Evolutionary conservation across 2,888 invertebrate genomes (phyloP).

Genomic region (Drosophila parthenogenetica): DNA sequence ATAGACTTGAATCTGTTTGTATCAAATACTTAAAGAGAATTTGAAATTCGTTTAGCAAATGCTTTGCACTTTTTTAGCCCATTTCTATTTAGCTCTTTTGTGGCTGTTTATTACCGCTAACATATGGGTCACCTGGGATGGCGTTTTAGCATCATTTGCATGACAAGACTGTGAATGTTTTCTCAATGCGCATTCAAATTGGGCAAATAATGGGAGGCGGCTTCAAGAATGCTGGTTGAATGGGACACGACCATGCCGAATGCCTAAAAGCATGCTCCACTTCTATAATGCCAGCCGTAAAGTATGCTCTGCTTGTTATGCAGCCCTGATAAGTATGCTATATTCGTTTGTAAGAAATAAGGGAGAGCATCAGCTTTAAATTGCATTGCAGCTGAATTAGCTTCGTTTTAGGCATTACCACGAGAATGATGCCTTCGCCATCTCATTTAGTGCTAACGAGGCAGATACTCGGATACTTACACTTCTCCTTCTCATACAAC

Average conservation of each 20-base stretch:
- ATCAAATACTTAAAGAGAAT: constrained; percentile 18
- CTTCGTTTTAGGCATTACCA: constrained; percentile 57
- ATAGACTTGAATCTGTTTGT: neutral
- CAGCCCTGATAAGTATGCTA: constrained; percentile 32
- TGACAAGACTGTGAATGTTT: constrained; percentile 63
- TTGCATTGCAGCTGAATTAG: constrained; percentile 52
- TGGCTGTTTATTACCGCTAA: constrained; percentile 68
- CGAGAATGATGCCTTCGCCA: constrained; percentile 17
- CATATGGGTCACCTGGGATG: constrained; percentile 76
- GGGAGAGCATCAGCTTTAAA: constrained; percentile 55
- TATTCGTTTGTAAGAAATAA: constrained; percentile 1
- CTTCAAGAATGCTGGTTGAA: neutral
- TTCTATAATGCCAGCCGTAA: constrained; percentile 51
- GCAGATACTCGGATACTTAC: constrained; percentile 43
- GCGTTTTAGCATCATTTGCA: constrained; percentile 68
- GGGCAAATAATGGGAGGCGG: constrained; percentile 58
- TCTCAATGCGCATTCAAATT: constrained; percentile 67
- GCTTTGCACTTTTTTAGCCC: neutral
- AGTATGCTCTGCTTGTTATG: constrained; percentile 52
- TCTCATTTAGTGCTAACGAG: constrained; percentile 65
- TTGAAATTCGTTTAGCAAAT: neutral
- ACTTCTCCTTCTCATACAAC: constrained; percentile 43
- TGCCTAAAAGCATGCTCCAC: constrained; percentile 54
- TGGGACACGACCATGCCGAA: constrained; percentile 22
- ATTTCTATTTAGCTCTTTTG: constrained; percentile 8